Evolutionary conservation across 2,113 vertebrate species (phyloP), one percentile per base, ranked within the genome.

Genomic region (Psittacus erithacus): DNA sequence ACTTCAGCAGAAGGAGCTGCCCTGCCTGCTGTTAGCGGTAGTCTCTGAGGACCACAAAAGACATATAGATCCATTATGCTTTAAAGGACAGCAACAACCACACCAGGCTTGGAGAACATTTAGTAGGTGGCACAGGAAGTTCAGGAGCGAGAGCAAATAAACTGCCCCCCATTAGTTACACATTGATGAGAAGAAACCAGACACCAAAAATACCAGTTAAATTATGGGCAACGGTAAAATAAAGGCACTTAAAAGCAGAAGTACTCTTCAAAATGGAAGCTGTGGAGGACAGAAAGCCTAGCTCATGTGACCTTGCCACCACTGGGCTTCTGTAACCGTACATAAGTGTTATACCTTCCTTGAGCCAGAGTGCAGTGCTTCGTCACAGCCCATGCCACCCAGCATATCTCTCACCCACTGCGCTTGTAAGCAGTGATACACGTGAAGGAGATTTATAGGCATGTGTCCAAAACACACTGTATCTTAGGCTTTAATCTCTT

Each of bases 221-320:
- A 69, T 86, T 35, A 60, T 0, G 12, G 39, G 15, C 22, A 52
- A n/a, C 9, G 28, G 60, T 31, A 81, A 90, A 88, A 75, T 11
- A 76, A 81, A 82, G 25, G 67, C 57, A 16, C 8, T 60, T 59
- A n/a, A 47, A 78, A 67, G 50, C 49, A 62, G 50, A 55, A 70
- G 39, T 27, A 31, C 17, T 29, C 47, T 65, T 47, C 19, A 64
- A 88, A 89, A 43, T n/a, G 41, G 64, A 65, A 85, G 41, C 38
- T 50, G 43, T 2, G 31, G 28, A 82, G 47, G 50, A 73, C 62
- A 62, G 50, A 7, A 70, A 41, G 20, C 35, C 71, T 22, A 47
- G 55, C 35, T 69, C 12, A 0, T 0, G 0, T 4, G 3, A 25
- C 29, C 31, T 69, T 33, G 52, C 4, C 53, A 15, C 39, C 4